Conservation (phyloP, 2,797 vertebrate genomes). For the Gymnoscopelus microlampas region DNA sequence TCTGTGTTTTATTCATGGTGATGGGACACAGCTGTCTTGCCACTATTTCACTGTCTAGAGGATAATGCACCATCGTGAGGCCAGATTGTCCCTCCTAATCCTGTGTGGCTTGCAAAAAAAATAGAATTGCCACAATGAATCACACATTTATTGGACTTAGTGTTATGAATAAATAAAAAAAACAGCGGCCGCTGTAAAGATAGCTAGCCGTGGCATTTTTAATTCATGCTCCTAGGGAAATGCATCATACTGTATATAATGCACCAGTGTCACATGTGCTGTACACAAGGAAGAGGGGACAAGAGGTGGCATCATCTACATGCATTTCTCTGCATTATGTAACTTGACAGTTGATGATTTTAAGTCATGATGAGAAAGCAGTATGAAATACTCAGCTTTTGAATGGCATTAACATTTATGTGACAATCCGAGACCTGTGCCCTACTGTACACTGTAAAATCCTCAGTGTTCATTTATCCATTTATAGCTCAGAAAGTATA, state of each 20-base stretch:
- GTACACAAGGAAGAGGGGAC: neutral
- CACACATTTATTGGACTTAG: constrained; percentile 29
- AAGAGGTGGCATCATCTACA: constrained; percentile 22
- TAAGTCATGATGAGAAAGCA: constrained; percentile 12
- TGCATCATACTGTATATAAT: constrained; percentile 34
- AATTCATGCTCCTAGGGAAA: constrained; percentile 11
- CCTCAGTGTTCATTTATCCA: neutral
- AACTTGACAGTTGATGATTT: constrained; percentile 16
- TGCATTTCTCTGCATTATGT: constrained; percentile 24
- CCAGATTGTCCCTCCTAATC: constrained; percentile 68
- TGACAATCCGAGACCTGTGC: neutral
- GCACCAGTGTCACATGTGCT: constrained; percentile 14
- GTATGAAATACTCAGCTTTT: constrained; percentile 12
- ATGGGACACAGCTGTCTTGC: constrained; percentile 70
- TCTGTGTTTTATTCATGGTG: constrained; percentile 55
- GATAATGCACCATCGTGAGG: constrained; percentile 61
- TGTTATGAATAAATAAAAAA: constrained; percentile 61
- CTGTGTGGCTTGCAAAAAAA: constrained; percentile 50
- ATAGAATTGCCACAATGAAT: constrained; percentile 50
- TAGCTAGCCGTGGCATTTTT: constrained; percentile 29
- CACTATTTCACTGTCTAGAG: constrained; percentile 66
- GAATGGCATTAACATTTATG: too few species aligned
- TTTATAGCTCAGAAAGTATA: neutral
- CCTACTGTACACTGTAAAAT: neutral
- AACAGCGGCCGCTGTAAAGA: constrained; percentile 13